These are phyloP conservation scores for Scytalopus superciliaris DNA, from an alignment of 2,113 vertebrate genomes.

Conservation along the genomic window DNA sequence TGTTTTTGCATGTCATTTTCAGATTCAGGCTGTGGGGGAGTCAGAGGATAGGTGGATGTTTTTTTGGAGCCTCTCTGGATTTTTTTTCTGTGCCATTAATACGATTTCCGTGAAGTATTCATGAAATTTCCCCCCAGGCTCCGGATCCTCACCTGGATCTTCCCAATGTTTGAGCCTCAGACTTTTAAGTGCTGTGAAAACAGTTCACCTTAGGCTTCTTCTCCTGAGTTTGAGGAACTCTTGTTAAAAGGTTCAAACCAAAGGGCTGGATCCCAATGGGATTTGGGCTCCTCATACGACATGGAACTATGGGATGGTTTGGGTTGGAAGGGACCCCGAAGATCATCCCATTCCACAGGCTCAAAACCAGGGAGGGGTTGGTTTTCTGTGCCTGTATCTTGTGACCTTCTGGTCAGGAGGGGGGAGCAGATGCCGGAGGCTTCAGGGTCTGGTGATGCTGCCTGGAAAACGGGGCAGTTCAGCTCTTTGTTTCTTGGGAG, in stretches of 20 bases:
- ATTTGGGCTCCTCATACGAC: not conserved
- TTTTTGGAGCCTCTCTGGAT: not conserved
- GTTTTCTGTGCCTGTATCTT: not conserved
- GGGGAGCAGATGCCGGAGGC: not conserved
- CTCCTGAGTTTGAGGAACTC: accelerated
- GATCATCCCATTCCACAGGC: not conserved
- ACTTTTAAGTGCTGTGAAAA: not conserved
- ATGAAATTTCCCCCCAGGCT: not conserved
- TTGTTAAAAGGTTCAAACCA: not conserved
- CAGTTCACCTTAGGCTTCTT: not conserved
- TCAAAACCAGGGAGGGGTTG: not conserved
- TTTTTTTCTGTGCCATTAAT: not conserved
- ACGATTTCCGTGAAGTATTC: not conserved
- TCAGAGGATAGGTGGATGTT: not conserved
- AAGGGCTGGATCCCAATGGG: not conserved
- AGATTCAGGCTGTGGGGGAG: not conserved
- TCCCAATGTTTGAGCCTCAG: not conserved
- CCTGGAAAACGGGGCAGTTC: not conserved
- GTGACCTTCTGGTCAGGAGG: not conserved
- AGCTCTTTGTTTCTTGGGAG: not conserved
- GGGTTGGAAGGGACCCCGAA: not conserved
- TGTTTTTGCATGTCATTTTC: not conserved
- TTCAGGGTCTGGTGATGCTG: not conserved
- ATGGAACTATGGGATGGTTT: not conserved
- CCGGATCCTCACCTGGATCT: not conserved